phyloP scores from a whole-genome alignment of 2,797 vertebrate species.

The Esox masquinongy region DNA sequence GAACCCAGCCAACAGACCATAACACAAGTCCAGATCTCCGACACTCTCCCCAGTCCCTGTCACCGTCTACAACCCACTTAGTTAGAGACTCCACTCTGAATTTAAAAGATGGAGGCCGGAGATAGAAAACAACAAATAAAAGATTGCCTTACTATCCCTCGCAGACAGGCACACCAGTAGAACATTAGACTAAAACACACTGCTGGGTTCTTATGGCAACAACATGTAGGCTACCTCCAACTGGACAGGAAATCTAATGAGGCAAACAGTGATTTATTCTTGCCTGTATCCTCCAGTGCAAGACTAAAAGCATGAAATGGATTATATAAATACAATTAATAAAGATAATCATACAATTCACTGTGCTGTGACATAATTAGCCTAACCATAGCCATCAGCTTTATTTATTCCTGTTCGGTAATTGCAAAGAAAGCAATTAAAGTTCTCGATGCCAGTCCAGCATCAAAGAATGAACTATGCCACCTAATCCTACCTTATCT shows the following conservation, averaged over 20 bases:
- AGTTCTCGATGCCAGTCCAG: conserved; percentile 67
- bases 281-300: conserved; percentile 76
- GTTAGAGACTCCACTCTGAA: neutral
- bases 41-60: neutral
- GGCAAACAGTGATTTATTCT: conserved; percentile 80
- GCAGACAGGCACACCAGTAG: conserved; percentile 61
- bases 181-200: conserved; percentile 59
- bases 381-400: conserved; percentile 76
- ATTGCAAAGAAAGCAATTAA: conserved; percentile 80
- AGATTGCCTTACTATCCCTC: neutral
- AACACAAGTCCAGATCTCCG: neutral
- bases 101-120: neutral
- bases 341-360: conserved; percentile 81
- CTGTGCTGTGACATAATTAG: conserved; percentile 78
- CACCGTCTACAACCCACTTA: neutral
- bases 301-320: conserved; percentile 83
- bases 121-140: neutral
- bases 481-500: conserved; percentile 65
- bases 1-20: neutral
- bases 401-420: conserved; percentile 80
- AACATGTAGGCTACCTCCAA: conserved; percentile 64
- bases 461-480: conserved; percentile 67
- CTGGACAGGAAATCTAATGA: conserved; percentile 79
- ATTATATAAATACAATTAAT: conserved; percentile 88
- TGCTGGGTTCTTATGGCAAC: conserved; percentile 67